phyloP scores from a whole-genome alignment of 2,113 vertebrate species.

The Leptosomus discolor region DNA sequence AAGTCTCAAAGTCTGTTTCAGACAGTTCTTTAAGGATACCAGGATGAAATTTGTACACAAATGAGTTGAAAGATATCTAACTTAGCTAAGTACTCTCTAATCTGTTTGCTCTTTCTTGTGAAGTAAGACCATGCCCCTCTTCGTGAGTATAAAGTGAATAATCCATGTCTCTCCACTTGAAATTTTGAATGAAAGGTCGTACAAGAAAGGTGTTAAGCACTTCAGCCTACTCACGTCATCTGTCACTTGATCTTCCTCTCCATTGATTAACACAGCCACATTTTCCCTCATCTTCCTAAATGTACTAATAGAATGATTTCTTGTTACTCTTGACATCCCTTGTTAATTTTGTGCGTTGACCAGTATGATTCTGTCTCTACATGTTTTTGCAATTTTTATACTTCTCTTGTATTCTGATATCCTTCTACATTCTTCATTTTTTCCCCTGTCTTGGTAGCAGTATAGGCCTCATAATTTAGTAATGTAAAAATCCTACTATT shows the following conservation, averaged over 20 bases:
- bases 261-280: background rate
- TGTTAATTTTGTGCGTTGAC: background rate
- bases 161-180: background rate
- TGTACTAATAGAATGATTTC: background rate
- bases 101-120: background rate
- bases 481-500: background rate
- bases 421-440: background rate
- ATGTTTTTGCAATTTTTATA: background rate
- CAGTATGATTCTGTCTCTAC: background rate
- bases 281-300: background rate
- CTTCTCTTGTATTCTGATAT: background rate
- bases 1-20: background rate
- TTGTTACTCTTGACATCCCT: background rate
- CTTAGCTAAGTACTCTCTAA: background rate
- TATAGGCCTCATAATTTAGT: background rate
- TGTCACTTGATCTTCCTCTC: slow-evolving; percentile 23
- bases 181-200: slow-evolving; percentile 23
- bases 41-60: background rate
- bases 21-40: background rate
- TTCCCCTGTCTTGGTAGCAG: background rate
- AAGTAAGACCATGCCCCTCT: background rate
- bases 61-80: background rate
- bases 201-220: background rate
- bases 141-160: background rate
- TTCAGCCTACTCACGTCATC: slow-evolving; percentile 35